phyloP scores from a whole-genome alignment of 1,140 invertebrate genomes.

The Ips typographus region DNA sequence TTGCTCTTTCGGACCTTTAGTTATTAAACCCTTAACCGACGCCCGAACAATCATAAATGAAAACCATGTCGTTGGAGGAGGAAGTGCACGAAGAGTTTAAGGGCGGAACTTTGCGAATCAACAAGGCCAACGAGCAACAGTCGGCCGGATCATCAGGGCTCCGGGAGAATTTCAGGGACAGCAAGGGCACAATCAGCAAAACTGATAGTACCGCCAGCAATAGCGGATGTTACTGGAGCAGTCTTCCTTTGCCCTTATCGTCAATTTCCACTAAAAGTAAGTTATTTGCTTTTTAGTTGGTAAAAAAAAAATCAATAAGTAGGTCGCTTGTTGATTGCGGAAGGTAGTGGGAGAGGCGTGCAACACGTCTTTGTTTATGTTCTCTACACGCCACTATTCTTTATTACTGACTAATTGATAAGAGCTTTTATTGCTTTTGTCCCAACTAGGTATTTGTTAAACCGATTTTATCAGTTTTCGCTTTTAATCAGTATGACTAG shows the following conservation, averaged over 20 bases:
- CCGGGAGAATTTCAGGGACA: slow-evolving; percentile 30
- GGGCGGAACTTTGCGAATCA: slow-evolving; percentile 46
- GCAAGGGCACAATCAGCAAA: slow-evolving; percentile 31
- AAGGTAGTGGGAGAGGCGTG: no score
- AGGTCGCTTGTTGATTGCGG: not conserved
- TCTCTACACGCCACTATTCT: no score
- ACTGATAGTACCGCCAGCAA: slow-evolving; percentile 36
- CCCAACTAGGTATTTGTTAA: no score
- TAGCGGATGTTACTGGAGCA: slow-evolving; percentile 43
- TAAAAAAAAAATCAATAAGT: not conserved
- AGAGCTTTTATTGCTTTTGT: no score
- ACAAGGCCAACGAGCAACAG: slow-evolving; percentile 35
- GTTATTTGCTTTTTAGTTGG: slow-evolving; percentile 9
- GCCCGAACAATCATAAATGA: slow-evolving; percentile 19
- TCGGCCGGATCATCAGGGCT: slow-evolving; percentile 31
- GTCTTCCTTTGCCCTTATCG: slow-evolving; percentile 43
- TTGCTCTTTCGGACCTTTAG: no score
- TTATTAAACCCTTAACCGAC: not conserved
- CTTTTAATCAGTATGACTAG: no score
- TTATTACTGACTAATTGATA: no score
- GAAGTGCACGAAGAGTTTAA: slow-evolving; percentile 48
- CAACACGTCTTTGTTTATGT: no score
- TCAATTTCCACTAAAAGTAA: slow-evolving; percentile 44
- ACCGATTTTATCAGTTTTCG: no score
- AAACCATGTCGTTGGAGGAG: slow-evolving; percentile 44